Evolutionary conservation across 2,888 invertebrate species (phyloP), one percentile per base, ranked within the genome.

Genomic region (Morpho helenor): DNA sequence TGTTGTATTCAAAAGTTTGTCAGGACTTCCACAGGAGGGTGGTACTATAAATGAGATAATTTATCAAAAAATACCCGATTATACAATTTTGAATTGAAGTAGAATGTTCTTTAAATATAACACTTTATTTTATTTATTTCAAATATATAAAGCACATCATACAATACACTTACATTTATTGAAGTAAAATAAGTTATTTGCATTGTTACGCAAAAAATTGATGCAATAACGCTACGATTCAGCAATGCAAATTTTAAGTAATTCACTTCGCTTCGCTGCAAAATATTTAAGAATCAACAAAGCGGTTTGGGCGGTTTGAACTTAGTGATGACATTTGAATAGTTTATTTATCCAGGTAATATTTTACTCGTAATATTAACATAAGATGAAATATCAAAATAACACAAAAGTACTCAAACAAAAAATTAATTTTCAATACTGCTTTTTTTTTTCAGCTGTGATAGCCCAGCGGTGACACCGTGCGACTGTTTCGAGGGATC

Each of bases 11-110:
- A 95, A 91, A 49, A 93, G 87, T 68, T 96, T 95, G 73, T 97
- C 97, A 0, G 98, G 97, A 74, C 96, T 97, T 9, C 98, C 97
- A 74, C 98, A 98, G 0, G 94, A 93, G 3, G 95, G 93, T 0
- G 97, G 97, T 65, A 94, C 97, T 97, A 82, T 31, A 10, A 79
- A 78, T 67, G 60, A 58, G 71, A 60, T 64, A 55, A 56, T 55
- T 49, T 31, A 8, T 16, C 41, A 53, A 49, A 40, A 52, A 39
- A 10, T 22, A 8, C 9, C 10, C 16, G 31, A 31, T 31, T 31
- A 31, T 0, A 2, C 1, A 31, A 31, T 31, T 31, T 31, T 1
- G 2, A 31, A 31, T 31, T 31, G 16, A 31, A 31, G 3, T 31
- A 31, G 31, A 31, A 31, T 31, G 4, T 2, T 31, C 4, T 31